phyloP scores from a whole-genome alignment of 2,888 invertebrate genomes.

The Dicyrtoma fusca region DNA sequence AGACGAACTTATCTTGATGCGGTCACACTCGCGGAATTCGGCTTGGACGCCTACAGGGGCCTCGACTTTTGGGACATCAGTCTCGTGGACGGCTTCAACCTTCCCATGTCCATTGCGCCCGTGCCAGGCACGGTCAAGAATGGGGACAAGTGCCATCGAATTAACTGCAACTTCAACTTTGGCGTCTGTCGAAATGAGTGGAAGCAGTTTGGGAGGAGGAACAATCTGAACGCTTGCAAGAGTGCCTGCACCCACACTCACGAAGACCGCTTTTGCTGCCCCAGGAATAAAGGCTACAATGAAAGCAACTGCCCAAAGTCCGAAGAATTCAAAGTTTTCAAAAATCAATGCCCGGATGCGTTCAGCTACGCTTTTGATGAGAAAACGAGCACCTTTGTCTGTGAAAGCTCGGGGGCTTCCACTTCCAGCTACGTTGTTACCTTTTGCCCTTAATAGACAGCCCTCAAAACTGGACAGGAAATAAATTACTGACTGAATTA shows the following conservation, averaged over 20 bases:
- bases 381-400: conserved; percentile 62
- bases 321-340: conserved; percentile 62
- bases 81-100: conserved; percentile 63
- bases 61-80: conserved; percentile 63
- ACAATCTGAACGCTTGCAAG: conserved; percentile 59
- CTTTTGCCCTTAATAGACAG: conserved; percentile 51
- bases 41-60: conserved; percentile 55
- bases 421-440: conserved; percentile 45
- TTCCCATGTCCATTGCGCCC: conserved; percentile 58
- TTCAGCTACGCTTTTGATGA: conserved; percentile 66
- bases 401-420: conserved; percentile 52
- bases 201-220: conserved; percentile 36
- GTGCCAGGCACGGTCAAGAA: conserved; percentile 34
- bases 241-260: conserved; percentile 62
- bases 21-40: conserved; percentile 61
- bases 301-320: conserved; percentile 61
- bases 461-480: no score
- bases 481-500: no score
- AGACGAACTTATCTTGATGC: conserved; percentile 62
- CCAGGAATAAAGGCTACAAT: conserved; percentile 58
- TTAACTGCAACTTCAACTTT: conserved; percentile 46
- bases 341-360: conserved; percentile 63
- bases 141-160: conserved; percentile 39
- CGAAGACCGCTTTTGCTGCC: conserved; percentile 63
- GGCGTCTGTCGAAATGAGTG: conserved; percentile 46